Evolutionary conservation across 1,140 invertebrate species (phyloP), one percentile per base, ranked within the genome.

Genomic region (Zaprionus africanus): DNA sequence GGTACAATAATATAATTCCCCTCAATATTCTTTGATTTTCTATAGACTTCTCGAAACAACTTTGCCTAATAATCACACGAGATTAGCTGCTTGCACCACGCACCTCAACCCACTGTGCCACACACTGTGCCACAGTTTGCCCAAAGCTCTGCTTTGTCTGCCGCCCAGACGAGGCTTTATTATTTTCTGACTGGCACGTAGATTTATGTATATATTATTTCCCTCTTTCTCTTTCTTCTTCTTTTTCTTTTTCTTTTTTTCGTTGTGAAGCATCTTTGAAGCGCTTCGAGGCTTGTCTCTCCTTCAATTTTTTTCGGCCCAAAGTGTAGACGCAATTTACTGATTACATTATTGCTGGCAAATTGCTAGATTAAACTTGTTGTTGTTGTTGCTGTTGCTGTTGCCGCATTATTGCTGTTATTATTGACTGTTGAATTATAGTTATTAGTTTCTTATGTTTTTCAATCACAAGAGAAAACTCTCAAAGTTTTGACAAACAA

Each of bases 291-390:
- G 63, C 68, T 68, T 82, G 24, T 31, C 64, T 70, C 59, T 78
- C 46, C 46, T 51, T 51, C 46, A 51, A 24, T 70, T 75, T 68
- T 70, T 75, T 76, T 80, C 59, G 60, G 15, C 61, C 43, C 43
- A 83, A 63, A 86, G 76, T 86, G 82, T 84, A 88, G 84, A 84
- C 78, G 85, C 75, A 88, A 88, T 87, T 84, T 87, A 76, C 84
- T 88, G 84, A 88, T 88, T 88, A 90, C 79, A 90, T 85, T 90
- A 90, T 90, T 79, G 79, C 85, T 66, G 73, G 86, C 76, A 90
- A 90, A 90, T 90, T 90, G 87, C 79, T 86, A 88, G 86, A 90
- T 90, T 86, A 82, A 80, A 75, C 74, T 87, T 74, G 57, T 65
- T 83, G 56, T 73, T 76, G 38, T 54, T 56, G 38, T 59, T 64